Percentiles rank a stretch among this genome's conserved stretches.
phyloP scores from a whole-genome alignment of 2,113 vertebrate species.

The Gavia stellata region DNA sequence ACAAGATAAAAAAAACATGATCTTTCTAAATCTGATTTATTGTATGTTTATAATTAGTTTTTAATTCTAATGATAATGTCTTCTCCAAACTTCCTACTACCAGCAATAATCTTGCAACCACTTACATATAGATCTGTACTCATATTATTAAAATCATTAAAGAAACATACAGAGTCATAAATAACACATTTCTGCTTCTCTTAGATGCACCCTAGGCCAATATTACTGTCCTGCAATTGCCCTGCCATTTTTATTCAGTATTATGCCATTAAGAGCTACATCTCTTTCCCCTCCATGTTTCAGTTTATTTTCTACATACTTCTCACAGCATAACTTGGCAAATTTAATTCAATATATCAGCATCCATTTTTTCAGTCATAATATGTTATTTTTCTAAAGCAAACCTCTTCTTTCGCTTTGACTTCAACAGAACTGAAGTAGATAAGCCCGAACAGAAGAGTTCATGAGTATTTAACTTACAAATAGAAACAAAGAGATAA shows the following conservation, averaged over 20 bases:
- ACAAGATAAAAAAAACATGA: accelerated
- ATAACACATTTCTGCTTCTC: neutral
- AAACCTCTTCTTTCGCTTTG: neutral
- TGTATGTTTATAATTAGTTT: neutral
- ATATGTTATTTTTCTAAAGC: neutral
- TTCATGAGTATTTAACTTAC: neutral
- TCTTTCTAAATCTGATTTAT: neutral
- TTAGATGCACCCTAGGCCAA: neutral
- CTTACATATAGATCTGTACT: neutral
- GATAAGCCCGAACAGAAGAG: neutral
- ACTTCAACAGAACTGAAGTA: neutral
- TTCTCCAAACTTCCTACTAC: neutral
- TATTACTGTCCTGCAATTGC: neutral
- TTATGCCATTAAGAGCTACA: neutral
- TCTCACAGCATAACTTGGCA: neutral
- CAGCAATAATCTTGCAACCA: neutral
- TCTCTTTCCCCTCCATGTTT: neutral
- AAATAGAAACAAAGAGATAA: neutral
- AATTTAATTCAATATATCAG: neutral
- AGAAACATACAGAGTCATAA: neutral
- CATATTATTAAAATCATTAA: neutral
- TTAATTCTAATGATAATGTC: neutral
- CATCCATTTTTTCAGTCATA: neutral
- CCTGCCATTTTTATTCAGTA: neutral
- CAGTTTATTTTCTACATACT: neutral